Evolutionary conservation across 2,797 vertebrate genomes (phyloP).

Genomic region (Yasuhikotakia modesta): DNA sequence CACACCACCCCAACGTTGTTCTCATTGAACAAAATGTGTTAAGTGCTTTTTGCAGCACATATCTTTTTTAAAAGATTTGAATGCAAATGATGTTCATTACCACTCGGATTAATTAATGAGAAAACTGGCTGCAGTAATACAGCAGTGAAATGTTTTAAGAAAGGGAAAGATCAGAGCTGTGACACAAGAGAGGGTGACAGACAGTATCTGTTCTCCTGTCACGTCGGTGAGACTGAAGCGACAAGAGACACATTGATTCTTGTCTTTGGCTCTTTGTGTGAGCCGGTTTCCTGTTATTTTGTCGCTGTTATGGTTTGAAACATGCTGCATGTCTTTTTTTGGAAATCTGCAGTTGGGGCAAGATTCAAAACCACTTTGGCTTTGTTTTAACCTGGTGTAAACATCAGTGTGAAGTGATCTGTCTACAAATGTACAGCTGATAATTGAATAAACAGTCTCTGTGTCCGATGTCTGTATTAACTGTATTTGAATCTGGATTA

Average conservation of each 20-base stretch:
- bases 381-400: too few relatives aligned
- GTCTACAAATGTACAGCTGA: too few relatives aligned
- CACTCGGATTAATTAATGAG: conserved; percentile 9
- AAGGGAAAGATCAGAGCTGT: not conserved
- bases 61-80: conserved; percentile 19
- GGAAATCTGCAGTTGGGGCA: not conserved
- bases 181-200: not conserved
- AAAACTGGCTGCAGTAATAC: not conserved
- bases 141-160: not conserved
- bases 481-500: too few relatives aligned
- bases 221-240: not conserved
- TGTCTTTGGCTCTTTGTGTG: not conserved
- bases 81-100: conserved; percentile 15
- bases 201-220: not conserved
- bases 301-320: too few relatives aligned
- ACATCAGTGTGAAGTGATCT: too few relatives aligned
- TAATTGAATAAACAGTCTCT: too few relatives aligned
- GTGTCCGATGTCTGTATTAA: too few relatives aligned
- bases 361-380: too few relatives aligned
- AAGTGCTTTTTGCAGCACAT: conserved; percentile 5
- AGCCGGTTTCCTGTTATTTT: not conserved
- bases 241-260: too few relatives aligned
- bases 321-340: not conserved
- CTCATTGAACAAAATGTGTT: not conserved
- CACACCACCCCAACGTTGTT: conserved; percentile 27